phyloP scores from a whole-genome alignment of 1,140 invertebrate genomes.

The Arctopsyche grandis region DNA sequence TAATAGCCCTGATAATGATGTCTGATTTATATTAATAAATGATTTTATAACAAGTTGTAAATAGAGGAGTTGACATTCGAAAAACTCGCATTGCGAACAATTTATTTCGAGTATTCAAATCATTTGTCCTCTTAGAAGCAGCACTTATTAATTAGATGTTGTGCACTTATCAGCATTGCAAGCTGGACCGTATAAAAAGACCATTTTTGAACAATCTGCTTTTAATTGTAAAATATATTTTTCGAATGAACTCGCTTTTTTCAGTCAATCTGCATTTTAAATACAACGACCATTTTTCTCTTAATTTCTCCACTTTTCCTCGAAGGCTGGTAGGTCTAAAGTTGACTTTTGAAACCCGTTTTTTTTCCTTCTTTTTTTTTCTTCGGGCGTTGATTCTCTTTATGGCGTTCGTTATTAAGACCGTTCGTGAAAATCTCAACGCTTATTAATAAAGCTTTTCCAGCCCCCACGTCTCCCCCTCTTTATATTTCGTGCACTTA shows the following conservation, averaged over 20 bases:
- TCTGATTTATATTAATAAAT: too few relatives aligned
- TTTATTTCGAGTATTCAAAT: background rate
- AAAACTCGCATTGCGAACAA: too few relatives aligned
- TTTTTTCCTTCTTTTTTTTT: constrained; percentile 2
- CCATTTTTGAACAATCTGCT: too few relatives aligned
- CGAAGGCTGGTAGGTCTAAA: background rate
- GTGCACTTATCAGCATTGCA: too few relatives aligned
- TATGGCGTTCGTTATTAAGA: constrained; percentile 7
- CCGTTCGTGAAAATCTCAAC: constrained; percentile 18
- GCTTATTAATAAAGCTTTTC: constrained; percentile 30
- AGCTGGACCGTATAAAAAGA: too few relatives aligned
- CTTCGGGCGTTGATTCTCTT: background rate
- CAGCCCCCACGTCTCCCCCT: background rate
- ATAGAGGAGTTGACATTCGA: too few relatives aligned
- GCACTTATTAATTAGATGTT: too few relatives aligned
- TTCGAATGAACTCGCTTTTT: constrained; percentile 29
- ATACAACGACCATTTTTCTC: constrained; percentile 25
- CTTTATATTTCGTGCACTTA: background rate
- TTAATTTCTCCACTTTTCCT: constrained; percentile 24
- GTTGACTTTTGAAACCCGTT: constrained; percentile 11
- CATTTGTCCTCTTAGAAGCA: too few relatives aligned
- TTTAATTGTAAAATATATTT: constrained; percentile 7
- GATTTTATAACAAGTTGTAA: too few relatives aligned
- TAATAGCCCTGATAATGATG: too few relatives aligned
- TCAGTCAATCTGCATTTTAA: constrained; percentile 37